Evolutionary conservation across 1,140 invertebrate species (phyloP), one percentile per base, ranked within the genome.

Genomic region (Macrocentrus cingulum): DNA sequence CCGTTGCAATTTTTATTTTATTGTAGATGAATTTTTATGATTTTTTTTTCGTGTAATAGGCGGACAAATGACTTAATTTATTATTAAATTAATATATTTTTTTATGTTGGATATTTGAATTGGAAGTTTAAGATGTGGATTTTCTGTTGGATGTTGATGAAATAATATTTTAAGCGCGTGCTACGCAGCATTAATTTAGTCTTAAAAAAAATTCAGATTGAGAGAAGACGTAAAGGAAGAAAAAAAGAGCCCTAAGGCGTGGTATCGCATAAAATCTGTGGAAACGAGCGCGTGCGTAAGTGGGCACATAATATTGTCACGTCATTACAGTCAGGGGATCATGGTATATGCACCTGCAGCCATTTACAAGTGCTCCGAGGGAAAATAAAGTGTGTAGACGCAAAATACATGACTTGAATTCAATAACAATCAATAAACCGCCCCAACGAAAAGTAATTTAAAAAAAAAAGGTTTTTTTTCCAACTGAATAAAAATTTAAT

Each of bases 391-490:
- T 19, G 13, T 9, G n/a, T 29, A 11, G 25, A 41, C 56, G 54
- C 51, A 23, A 44, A 37, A 25, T 2, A 18, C 39, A 32, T 23
- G 3, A 23, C 65, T 64, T 64, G 70, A 76, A 77, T 75, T 73
- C 69, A 70, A 76, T 76, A 76, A 59, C 52, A 49, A 60, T 70
- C 69, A 73, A 76, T 60, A 60, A 74, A 75, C 72, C 76, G 75
- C 60, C 69, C 67, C 61, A 63, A 66, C 66, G 76, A 75, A 77
- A 70, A 70, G 75, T 69, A 63, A 64, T 62, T 53, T 68, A 69
- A 59, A 71, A 67, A 64, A 39, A 54, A 51, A 60, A 19, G 44
- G 51, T 53, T 58, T n/a, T n/a, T n/a, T n/a, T n/a, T n/a, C n/a
- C n/a, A n/a, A n/a, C 44, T 45, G 50, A 19, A 29, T 36, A 58